phyloP scores from a whole-genome alignment of 1,140 invertebrate species.

The Oedothorax gibbosus region DNA sequence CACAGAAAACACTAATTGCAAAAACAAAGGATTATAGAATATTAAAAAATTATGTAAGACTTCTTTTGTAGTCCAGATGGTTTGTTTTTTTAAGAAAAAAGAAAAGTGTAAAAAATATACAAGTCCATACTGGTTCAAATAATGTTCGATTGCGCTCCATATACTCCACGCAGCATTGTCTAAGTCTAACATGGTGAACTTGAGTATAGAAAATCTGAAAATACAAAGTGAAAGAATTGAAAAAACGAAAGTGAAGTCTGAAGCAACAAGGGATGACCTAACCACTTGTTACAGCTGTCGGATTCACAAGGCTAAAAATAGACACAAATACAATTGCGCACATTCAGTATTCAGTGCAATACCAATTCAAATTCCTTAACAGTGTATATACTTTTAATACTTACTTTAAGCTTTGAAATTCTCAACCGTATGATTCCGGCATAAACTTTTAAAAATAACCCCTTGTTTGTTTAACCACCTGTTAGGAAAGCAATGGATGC shows the following conservation, averaged over 20 bases:
- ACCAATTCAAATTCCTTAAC: neutral
- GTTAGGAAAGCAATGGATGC: conserved; percentile 37
- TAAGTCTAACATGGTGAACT: conserved; percentile 78
- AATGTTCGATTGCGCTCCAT: conserved; percentile 74
- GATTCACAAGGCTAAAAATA: neutral
- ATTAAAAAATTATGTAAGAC: neutral
- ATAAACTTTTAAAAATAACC: neutral
- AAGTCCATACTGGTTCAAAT: conserved; percentile 69
- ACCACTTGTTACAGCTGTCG: too few species aligned
- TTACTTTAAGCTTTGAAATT: neutral
- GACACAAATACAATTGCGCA: neutral
- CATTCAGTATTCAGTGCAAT: neutral
- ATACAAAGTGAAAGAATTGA: conserved; percentile 45
- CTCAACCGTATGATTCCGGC: neutral
- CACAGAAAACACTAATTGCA: neutral
- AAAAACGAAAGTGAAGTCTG: neutral
- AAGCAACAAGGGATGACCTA: too few species aligned
- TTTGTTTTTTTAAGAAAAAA: neutral
- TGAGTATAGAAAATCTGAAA: conserved; percentile 79
- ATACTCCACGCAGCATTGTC: conserved; percentile 79
- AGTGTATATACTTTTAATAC: neutral
- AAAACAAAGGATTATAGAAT: neutral
- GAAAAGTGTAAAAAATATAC: conserved; percentile 40
- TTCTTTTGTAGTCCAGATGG: neutral
- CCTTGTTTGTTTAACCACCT: conserved; percentile 18